Evolutionary conservation across 2,113 vertebrate genomes (phyloP).

Genomic region (Notarius quadriscutis): DNA sequence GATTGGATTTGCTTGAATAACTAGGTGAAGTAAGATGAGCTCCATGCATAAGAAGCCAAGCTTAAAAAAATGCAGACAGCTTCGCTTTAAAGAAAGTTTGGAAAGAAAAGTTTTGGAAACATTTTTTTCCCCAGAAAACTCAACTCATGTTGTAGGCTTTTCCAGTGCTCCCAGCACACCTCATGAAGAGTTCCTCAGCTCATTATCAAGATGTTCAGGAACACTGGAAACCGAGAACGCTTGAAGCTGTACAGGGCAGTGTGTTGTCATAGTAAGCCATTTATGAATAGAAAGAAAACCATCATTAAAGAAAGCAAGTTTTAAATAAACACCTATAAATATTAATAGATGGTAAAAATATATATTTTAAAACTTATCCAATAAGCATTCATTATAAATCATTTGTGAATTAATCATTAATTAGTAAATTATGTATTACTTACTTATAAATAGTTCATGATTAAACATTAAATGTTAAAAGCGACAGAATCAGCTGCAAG

Average conservation of each 20-base stretch:
- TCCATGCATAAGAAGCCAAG: neutral
- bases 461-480: neutral
- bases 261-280: neutral
- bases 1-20: slow-evolving; percentile 11
- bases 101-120: neutral
- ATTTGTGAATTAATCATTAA: neutral
- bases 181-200: neutral
- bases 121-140: neutral
- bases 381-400: neutral
- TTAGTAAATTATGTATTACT: neutral
- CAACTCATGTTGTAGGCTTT: neutral
- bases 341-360: neutral
- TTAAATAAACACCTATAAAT: slow-evolving; percentile 5
- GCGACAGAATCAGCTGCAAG: neutral
- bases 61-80: neutral
- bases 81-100: neutral
- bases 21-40: neutral
- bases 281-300: neutral
- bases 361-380: neutral
- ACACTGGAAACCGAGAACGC: neutral
- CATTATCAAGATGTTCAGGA: neutral
- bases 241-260: neutral
- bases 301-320: neutral
- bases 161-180: neutral
- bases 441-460: slow-evolving; percentile 2